Evolutionary conservation across 2,797 vertebrate genomes (phyloP), one percentile per base, ranked within the genome.

Genomic region (Sebastes itinus): DNA sequence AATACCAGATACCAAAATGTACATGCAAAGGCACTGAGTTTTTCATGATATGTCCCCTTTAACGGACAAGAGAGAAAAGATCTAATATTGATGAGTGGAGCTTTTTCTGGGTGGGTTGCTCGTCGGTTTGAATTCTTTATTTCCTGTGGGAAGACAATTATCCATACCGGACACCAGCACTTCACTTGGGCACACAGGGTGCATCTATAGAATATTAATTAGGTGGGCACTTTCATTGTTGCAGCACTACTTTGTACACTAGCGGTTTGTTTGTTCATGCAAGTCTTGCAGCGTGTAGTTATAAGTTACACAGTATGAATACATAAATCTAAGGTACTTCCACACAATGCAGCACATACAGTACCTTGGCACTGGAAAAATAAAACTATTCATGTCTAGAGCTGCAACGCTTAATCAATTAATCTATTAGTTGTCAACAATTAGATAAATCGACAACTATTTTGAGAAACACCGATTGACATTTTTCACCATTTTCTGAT

Each of bases 181-280:
- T 61, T 80, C 12, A 76, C 59, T 78, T 61, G 16, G n/a, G 46
- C 32, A 54, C 66, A 71, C 10, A 69, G 32, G 23, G 22, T 16
- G 22, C 55, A 55, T 67, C 25, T 52, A 11, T 33, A 84, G 68
- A 81, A 76, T 89, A 27, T 74, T 74, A 84, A 87, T 69, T 32
- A 72, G 38, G 10, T 6, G 52, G 54, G 80, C 54, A 69, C 35
- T 64, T 62, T 71, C 23, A 56, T 23, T 76, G 22, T 13, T 70
- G 38, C n/a, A 78, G 35, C 46, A n/a, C 30, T 20, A 33, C 22
- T 74, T 68, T 67, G n/a, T 55, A 66, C 13, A 60, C 64, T 7
- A 52, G 22, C 1, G 2, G 5, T 27, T 61, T 76, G 66, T 71
- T 72, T 56, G 22, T 33, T 16, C 9, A 63, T 28, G 20, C 12